phyloP scores from a whole-genome alignment of 2,888 invertebrate genomes.

The Amorpha juglandis region DNA sequence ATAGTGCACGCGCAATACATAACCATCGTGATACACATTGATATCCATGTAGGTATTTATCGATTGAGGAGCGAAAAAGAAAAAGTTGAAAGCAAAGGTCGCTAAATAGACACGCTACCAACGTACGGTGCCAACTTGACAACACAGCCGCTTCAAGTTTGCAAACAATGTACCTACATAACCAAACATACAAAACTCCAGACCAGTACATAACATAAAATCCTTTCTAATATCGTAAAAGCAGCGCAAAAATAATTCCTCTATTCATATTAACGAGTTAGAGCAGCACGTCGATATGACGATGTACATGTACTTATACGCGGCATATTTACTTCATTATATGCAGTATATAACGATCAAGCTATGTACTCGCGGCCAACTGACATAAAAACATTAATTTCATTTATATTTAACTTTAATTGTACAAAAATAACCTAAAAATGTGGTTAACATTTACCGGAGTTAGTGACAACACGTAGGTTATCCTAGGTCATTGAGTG shows the following conservation, averaged over 20 bases:
- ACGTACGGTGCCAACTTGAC: conserved; percentile 54
- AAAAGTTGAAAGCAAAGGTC: conserved; percentile 55
- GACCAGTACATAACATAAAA: conserved; percentile 48
- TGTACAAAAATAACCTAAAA: conserved; percentile 68
- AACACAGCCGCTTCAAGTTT: conserved; percentile 59
- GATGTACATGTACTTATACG: conserved; percentile 44
- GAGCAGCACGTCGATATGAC: conserved; percentile 51
- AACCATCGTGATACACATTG: conserved; percentile 38
- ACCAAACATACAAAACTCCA: conserved; percentile 29
- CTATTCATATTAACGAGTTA: conserved; percentile 46
- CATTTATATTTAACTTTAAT: conserved; percentile 48
- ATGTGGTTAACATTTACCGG: conserved; percentile 56
- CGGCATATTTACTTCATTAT: conserved; percentile 44
- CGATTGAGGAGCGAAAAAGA: conserved; percentile 55
- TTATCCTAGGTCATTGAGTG: conserved; percentile 78
- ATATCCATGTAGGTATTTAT: conserved; percentile 38
- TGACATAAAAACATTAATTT: conserved; percentile 46
- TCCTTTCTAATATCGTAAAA: conserved; percentile 40
- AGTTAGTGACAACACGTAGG: conserved; percentile 63
- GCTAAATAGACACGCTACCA: conserved; percentile 50
- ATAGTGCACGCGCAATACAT: conserved; percentile 34
- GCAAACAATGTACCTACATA: conserved; percentile 43
- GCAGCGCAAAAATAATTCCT: conserved; percentile 48
- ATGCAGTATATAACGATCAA: conserved; percentile 38
- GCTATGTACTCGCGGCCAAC: conserved; percentile 42